A percentile compares a stretch with the other conserved stretches of the same genome.
These are phyloP conservation scores for Holocentrus rufus DNA, from an alignment of 2,797 vertebrate species.

Conservation along the genomic window DNA sequence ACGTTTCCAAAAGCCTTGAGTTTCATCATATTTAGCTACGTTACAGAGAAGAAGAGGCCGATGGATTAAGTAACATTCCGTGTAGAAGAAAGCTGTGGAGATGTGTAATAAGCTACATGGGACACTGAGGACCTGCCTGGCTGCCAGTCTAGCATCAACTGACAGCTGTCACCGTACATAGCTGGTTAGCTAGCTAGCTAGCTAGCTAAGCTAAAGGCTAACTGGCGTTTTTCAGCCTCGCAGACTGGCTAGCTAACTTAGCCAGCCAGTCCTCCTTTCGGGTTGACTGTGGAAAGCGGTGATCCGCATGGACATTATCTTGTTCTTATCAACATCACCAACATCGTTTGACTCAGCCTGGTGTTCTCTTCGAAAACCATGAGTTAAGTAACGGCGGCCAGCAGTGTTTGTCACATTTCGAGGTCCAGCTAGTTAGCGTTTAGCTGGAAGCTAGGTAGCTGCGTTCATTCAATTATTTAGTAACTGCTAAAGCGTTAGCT, in stretches of 20 bases:
- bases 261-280: slow-evolving; percentile 21
- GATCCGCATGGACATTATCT: slow-evolving; percentile 18
- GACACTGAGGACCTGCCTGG: slow-evolving; percentile 63
- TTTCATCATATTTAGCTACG: background rate
- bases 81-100: slow-evolving; percentile 35
- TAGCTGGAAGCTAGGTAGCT: slow-evolving; percentile 23
- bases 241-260: slow-evolving; percentile 37
- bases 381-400: slow-evolving; percentile 45
- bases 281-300: slow-evolving; percentile 17
- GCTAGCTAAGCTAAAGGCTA: slow-evolving; percentile 69
- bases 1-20: slow-evolving; percentile 1
- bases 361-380: slow-evolving; percentile 33
- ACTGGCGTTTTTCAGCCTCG: slow-evolving; percentile 35
- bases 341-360: slow-evolving; percentile 20
- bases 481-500: slow-evolving; percentile 17
- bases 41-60: background rate
- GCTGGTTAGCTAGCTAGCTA: slow-evolving; percentile 57
- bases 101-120: slow-evolving; percentile 63
- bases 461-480: slow-evolving; percentile 66
- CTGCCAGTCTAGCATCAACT: slow-evolving; percentile 53
- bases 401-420: slow-evolving; percentile 40
- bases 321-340: slow-evolving; percentile 12
- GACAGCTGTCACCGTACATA: slow-evolving; percentile 77
- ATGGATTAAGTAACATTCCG: slow-evolving; percentile 1
- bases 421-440: slow-evolving; percentile 45